A percentile compares a stretch with the other conserved stretches of the same genome.
Evolutionary conservation across 1,140 invertebrate species (phyloP).

Genomic region (Trichogramma pretiosum): DNA sequence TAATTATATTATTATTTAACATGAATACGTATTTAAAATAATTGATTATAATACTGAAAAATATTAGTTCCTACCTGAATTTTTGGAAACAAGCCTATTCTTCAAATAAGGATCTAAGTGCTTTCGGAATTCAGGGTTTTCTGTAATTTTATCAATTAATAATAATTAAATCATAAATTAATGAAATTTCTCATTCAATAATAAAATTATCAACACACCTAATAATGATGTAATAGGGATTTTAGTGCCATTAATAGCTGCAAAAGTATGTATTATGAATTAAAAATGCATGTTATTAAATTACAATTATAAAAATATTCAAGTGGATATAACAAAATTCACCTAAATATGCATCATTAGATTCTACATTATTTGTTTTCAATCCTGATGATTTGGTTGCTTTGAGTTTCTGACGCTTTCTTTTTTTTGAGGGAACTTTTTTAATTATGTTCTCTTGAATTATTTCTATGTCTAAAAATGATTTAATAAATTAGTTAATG

Average conservation of each 20-base stretch:
- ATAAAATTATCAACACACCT: not conserved
- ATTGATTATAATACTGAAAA: not conserved
- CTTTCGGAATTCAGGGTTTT: constrained; percentile 1
- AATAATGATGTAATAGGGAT: not conserved
- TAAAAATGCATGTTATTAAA: too few relatives aligned
- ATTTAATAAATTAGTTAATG: too few relatives aligned
- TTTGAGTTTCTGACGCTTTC: too few relatives aligned
- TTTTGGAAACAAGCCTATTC: not conserved
- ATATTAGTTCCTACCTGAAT: not conserved
- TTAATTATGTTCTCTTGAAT: too few relatives aligned
- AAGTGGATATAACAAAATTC: too few relatives aligned
- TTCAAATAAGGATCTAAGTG: not conserved
- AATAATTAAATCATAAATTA: not conserved
- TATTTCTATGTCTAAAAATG: too few relatives aligned
- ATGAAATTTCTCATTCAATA: not conserved
- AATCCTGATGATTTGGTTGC: too few relatives aligned
- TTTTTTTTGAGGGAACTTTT: too few relatives aligned
- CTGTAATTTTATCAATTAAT: not conserved
- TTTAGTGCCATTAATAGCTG: not conserved
- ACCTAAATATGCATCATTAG: too few relatives aligned
- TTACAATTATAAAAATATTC: too few relatives aligned
- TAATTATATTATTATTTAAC: not conserved
- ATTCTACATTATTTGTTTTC: too few relatives aligned
- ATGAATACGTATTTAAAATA: not conserved
- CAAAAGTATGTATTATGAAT: too few relatives aligned